Conservation (phyloP, 2,113 vertebrate genomes). For the Calyptommatus sinebrachiatus region DNA sequence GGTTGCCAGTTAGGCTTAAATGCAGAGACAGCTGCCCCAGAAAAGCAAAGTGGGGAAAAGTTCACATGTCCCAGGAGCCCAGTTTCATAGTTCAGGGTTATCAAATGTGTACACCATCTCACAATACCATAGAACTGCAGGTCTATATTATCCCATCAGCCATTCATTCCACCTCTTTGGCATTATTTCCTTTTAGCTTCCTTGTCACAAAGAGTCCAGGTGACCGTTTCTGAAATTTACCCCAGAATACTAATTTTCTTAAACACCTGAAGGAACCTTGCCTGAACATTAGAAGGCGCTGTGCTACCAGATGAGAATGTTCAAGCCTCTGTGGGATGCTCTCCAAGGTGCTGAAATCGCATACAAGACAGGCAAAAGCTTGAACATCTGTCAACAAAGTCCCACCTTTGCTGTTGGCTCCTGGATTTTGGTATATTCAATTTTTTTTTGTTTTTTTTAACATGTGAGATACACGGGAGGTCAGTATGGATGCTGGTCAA, state of each 20-base stretch:
- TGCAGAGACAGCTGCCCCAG: too few species aligned
- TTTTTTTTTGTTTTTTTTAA: background rate
- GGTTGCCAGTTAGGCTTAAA: too few species aligned
- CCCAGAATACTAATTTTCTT: background rate
- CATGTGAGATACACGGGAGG: background rate
- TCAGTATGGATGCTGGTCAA: background rate
- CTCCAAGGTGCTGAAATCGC: conserved; percentile 24
- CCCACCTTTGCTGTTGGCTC: background rate
- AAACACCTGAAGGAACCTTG: background rate
- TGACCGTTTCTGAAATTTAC: background rate
- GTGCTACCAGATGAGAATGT: background rate
- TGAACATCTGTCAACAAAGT: background rate
- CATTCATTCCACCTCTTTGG: too few species aligned
- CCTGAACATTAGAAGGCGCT: background rate
- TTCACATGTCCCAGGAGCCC: too few species aligned
- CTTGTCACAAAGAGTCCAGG: background rate
- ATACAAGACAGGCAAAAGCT: background rate
- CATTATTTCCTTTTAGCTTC: too few species aligned
- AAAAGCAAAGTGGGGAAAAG: too few species aligned
- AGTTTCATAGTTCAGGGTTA: too few species aligned
- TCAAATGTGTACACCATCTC: too few species aligned
- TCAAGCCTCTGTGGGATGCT: background rate
- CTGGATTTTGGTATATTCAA: background rate
- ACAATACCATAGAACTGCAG: too few species aligned
- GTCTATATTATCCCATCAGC: too few species aligned